phyloP scores from a whole-genome alignment of 2,888 invertebrate genomes.

The Cordilura impudica region DNA sequence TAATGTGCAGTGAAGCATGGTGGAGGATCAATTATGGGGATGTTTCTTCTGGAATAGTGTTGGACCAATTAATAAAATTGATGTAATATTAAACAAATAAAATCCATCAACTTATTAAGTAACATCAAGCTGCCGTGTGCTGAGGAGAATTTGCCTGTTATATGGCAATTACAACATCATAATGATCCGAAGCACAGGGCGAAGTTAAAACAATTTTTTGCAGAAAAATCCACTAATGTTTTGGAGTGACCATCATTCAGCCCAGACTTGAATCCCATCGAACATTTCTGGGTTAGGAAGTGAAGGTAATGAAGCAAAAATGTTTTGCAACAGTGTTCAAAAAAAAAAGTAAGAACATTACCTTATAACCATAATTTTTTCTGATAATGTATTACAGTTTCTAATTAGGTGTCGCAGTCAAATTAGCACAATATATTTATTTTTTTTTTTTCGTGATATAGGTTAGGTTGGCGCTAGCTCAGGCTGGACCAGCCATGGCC shows the following conservation, averaged over 20 bases:
- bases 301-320: neutral
- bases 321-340: neutral
- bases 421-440: neutral
- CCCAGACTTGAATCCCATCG: neutral
- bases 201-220: neutral
- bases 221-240: too few relatives aligned
- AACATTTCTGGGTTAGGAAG: neutral
- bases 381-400: too few relatives aligned
- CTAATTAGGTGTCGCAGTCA: neutral
- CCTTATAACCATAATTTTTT: neutral
- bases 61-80: neutral
- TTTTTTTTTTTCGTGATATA: too few relatives aligned
- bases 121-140: neutral
- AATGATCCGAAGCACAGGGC: neutral
- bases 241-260: neutral
- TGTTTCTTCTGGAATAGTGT: slow-evolving; percentile 14
- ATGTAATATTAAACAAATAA: neutral
- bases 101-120: neutral
- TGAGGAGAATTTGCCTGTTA: too few relatives aligned
- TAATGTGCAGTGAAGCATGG: neutral
- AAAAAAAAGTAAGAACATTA: neutral
- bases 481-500: too few relatives aligned
- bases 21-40: neutral
- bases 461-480: too few relatives aligned
- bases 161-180: neutral